Evolutionary conservation across 2,113 vertebrate species (phyloP).

Genomic region (Misgurnus anguillicaudatus): DNA sequence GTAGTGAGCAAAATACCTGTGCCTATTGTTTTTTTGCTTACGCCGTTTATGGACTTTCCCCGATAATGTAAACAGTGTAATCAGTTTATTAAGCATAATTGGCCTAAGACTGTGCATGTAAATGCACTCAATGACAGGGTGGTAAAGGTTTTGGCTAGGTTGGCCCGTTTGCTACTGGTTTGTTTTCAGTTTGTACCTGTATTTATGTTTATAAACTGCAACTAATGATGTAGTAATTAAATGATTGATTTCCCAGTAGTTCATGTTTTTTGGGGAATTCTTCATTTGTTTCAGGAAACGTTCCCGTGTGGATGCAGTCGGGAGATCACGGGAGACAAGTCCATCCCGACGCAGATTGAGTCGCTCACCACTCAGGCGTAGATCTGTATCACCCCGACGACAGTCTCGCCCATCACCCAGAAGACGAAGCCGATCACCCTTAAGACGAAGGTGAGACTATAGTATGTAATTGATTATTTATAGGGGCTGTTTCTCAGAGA

Average conservation of each 20-base stretch:
- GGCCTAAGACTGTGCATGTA: too few relatives aligned
- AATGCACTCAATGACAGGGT: too few relatives aligned
- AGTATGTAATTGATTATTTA: background rate
- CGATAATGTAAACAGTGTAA: too few relatives aligned
- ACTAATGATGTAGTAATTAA: too few relatives aligned
- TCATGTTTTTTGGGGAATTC: background rate
- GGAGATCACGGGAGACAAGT: conserved; percentile 77
- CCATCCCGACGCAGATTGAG: conserved; percentile 68
- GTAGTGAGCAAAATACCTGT: too few relatives aligned
- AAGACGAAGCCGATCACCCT: conserved; percentile 87
- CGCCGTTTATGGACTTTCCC: too few relatives aligned
- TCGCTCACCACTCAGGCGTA: conserved; percentile 56
- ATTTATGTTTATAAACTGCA: too few relatives aligned
- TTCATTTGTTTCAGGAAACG: conserved; percentile 68
- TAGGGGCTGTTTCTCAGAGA: background rate
- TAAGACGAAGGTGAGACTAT: conserved; percentile 80
- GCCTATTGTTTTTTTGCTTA: too few relatives aligned
- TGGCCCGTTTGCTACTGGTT: too few relatives aligned
- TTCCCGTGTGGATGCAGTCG: conserved; percentile 62
- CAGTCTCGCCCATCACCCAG: conserved; percentile 73
- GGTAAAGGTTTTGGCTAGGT: too few relatives aligned
- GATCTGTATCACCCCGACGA: conserved; percentile 51
- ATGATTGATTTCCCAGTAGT: background rate
- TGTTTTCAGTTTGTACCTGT: too few relatives aligned
- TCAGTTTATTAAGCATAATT: too few relatives aligned